Percentiles rank a stretch among this genome's conserved stretches.
Evolutionary conservation across 2,113 vertebrate genomes (phyloP).

Genomic region (Picathartes gymnocephalus): DNA sequence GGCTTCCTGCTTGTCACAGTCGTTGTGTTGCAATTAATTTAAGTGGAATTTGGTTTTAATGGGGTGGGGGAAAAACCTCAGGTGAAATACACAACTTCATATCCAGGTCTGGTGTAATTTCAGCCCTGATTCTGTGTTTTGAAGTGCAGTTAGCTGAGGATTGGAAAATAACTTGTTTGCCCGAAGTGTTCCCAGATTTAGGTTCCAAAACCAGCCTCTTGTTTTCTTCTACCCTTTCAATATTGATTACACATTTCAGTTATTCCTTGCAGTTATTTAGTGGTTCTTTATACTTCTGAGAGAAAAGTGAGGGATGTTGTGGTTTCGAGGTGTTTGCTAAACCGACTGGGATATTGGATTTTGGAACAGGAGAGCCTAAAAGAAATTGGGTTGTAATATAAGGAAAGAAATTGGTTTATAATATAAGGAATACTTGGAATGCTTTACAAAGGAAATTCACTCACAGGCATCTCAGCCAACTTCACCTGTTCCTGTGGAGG

Average conservation of each 20-base stretch:
- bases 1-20: not conserved
- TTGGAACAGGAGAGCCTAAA: not conserved
- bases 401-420: not conserved
- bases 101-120: not conserved
- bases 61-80: accelerated
- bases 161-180: not conserved
- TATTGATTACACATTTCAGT: not conserved
- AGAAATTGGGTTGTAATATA: not conserved
- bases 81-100: not conserved
- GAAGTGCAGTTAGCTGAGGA: not conserved
- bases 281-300: not conserved
- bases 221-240: not conserved
- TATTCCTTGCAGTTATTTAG: not conserved
- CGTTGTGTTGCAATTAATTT: not conserved
- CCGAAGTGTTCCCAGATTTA: not conserved
- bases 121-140: not conserved
- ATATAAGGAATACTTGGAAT: not conserved
- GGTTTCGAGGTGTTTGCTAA: not conserved
- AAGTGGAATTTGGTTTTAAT: not conserved
- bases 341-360: not conserved
- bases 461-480: not conserved
- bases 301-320: not conserved
- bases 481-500: accelerated
- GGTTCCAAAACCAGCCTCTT: accelerated
- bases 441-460: not conserved